Evolutionary conservation across 2,888 invertebrate genomes (phyloP).

Genomic region (Syritta pipiens): DNA sequence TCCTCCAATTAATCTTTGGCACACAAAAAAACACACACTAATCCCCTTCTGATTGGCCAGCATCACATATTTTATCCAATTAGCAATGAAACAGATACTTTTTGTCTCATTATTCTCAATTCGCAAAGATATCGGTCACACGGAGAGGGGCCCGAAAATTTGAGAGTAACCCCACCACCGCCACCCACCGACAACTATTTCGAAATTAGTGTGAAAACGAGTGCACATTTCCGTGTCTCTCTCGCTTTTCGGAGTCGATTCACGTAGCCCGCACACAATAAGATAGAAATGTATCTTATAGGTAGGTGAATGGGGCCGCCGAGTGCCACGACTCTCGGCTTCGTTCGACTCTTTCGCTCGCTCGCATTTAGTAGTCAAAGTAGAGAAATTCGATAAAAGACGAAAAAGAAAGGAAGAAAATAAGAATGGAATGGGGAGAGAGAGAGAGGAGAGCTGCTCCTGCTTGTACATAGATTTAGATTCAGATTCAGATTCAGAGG

Average conservation of each 20-base stretch:
- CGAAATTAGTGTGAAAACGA: slow-evolving; percentile 67
- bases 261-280: slow-evolving; percentile 47
- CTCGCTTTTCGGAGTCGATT: slow-evolving; percentile 5
- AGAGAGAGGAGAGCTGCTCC: slow-evolving; percentile 43
- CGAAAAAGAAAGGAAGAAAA: slow-evolving; percentile 36
- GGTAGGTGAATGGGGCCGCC: slow-evolving; percentile 65
- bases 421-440: slow-evolving; percentile 57
- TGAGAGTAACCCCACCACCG: slow-evolving; percentile 1
- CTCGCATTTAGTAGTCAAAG: slow-evolving; percentile 57
- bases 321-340: slow-evolving; percentile 59
- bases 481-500: too few species aligned
- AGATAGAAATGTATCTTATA: slow-evolving; percentile 68
- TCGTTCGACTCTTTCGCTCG: slow-evolving; percentile 68
- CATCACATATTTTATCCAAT: slow-evolving; percentile 69
- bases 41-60: slow-evolving; percentile 65
- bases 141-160: slow-evolving; percentile 11
- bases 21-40: slow-evolving; percentile 32
- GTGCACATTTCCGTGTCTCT: slow-evolving; percentile 64
- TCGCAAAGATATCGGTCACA: slow-evolving; percentile 54
- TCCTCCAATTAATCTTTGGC: slow-evolving; percentile 48
- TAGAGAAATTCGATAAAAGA: slow-evolving; percentile 2
- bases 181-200: slow-evolving; percentile 47
- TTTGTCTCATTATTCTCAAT: slow-evolving; percentile 61
- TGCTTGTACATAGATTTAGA: slow-evolving; percentile 65
- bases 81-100: slow-evolving; percentile 68